Evolutionary conservation across 2,797 vertebrate genomes (phyloP).

Genomic region (Momotus momota): DNA sequence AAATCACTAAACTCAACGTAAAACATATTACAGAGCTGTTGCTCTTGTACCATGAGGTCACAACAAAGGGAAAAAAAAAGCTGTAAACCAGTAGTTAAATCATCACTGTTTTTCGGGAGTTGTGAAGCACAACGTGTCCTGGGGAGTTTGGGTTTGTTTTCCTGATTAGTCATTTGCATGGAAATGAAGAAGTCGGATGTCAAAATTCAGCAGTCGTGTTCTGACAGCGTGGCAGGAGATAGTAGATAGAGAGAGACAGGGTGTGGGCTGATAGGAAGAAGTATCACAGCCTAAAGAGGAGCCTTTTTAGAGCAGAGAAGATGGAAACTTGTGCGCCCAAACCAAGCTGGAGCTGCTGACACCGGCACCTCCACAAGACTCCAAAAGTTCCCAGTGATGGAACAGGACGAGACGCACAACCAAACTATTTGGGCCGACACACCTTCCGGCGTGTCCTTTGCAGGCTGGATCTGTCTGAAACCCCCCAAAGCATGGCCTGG

Average conservation of each 20-base stretch:
- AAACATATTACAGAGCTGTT: neutral
- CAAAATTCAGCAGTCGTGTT: neutral
- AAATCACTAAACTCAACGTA: neutral
- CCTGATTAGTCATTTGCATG: neutral
- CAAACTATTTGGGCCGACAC: neutral
- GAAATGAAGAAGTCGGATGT: neutral
- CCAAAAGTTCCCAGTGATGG: neutral
- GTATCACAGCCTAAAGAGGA: neutral
- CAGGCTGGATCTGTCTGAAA: neutral
- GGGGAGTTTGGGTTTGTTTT: neutral
- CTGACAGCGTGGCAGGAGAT: neutral
- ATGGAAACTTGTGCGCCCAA: neutral
- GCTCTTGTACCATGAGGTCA: neutral
- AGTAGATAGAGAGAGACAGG: neutral
- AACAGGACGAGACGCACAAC: neutral
- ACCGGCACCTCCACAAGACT: neutral
- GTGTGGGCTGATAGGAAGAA: neutral
- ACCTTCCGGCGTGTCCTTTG: neutral
- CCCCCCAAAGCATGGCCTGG: neutral
- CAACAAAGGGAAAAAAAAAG: neutral
- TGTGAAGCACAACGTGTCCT: accelerated
- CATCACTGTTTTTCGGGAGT: neutral
- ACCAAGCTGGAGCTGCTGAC: accelerated
- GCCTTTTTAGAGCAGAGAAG: neutral
- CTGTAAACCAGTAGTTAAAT: neutral